Base-by-base conservation (phyloP, 2,888 invertebrate genomes). In the Lepidochrysops patricia region DNA sequence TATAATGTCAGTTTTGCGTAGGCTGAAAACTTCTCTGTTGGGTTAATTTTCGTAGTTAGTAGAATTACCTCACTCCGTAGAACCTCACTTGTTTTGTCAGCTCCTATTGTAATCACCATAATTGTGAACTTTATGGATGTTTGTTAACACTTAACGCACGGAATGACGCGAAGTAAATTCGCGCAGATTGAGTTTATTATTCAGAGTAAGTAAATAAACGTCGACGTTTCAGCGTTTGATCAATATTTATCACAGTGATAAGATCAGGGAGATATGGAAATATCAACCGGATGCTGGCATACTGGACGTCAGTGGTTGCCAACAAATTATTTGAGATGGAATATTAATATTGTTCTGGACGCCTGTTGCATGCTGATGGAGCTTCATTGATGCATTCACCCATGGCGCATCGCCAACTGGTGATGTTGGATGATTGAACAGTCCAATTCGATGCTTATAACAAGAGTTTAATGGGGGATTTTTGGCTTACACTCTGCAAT, bases 291-390 rank as follows among this genome's bases (percentile, higher is more conserved):
- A 62, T 61, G 59, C 63, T 50, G 37, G 58, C 35, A 56, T 32
- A 15, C 15, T 56, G 52, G 37, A 61, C 61, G 52, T 61, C 62
- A 60, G 61, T 61, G 58, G 63, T 64, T 70, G 71, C 70, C 70
- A 71, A 69, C 65, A 65, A 67, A 66, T 69, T 66, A 63, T 56
- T 64, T 58, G 57, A 62, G 67, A 66, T 64, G 62, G 66, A 64
- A 67, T 67, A 67, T 64, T 62, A 64, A 65, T 60, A 60, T 65
- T 58, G 48, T 56, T 58, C 60, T 62, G 50, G 32, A 50, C 43
- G 26, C 15, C 7, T 61, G 62, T 60, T 60, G 43, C 43, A 43
- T 43, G 43, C 43, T 43, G 43, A 43, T 43, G 19, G 43, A 19
- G 19, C 19, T 43, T 43, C 19, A 23, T 43, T 43, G 43, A 9